Conservation (phyloP, 92 coral and sea anemone species). For the Parazoanthus atlanticus region DNA sequence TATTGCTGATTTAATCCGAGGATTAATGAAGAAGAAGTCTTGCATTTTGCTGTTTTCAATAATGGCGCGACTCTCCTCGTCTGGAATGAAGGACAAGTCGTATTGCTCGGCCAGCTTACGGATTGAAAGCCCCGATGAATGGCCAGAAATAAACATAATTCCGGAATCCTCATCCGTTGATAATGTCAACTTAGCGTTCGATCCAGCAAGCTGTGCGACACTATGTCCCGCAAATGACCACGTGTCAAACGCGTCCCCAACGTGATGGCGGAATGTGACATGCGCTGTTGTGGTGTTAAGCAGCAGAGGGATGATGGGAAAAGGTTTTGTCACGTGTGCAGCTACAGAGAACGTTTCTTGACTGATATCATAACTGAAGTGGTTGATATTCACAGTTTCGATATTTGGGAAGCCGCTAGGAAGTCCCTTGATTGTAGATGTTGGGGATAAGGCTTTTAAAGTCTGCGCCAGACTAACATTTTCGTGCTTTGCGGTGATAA, state of each 20-base stretch:
- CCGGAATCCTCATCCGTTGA: constrained; percentile 75
- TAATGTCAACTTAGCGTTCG: constrained; percentile 66
- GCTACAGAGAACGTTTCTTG: constrained; percentile 82
- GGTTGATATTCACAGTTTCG: constrained; percentile 66
- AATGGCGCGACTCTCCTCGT: constrained; percentile 78
- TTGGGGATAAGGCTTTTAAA: constrained; percentile 85
- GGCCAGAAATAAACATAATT: constrained; percentile 73
- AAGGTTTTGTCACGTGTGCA: constrained; percentile 66
- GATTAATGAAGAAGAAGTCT: constrained; percentile 75
- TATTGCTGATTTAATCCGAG: constrained; percentile 68
- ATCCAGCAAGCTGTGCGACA: constrained; percentile 72
- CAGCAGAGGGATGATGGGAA: constrained; percentile 77
- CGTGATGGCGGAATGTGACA: constrained; percentile 80
- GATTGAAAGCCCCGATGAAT: constrained; percentile 73
- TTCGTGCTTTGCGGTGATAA: constrained; percentile 82
- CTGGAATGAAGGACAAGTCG: constrained; percentile 74
- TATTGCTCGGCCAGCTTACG: constrained; percentile 71
- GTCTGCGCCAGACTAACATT: constrained; percentile 80
- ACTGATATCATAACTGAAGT: constrained; percentile 82
- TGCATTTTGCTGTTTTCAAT: constrained; percentile 86
- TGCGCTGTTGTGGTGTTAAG: constrained; percentile 69
- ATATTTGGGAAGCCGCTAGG: constrained; percentile 85
- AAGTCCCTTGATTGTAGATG: constrained; percentile 68
- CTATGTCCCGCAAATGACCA: constrained; percentile 85
- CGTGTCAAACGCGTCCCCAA: constrained; percentile 88